Evolutionary conservation across 2,797 vertebrate genomes (phyloP).

Genomic region (Aselliscus stoliczkanus): DNA sequence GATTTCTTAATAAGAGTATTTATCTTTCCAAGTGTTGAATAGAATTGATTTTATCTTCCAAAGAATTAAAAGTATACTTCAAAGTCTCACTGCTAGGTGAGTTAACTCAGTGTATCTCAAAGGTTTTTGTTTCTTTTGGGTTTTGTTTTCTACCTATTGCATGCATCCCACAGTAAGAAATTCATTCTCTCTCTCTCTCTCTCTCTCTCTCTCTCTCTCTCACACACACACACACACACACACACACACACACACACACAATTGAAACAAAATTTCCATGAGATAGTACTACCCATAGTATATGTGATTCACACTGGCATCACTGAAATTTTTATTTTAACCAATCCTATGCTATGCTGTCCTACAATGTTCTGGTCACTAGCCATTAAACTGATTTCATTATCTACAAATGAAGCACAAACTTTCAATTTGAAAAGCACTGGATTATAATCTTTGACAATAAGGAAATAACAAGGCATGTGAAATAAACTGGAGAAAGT

Average conservation of each 20-base stretch:
- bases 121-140: not conserved
- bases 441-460: not conserved
- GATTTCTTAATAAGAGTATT: not conserved
- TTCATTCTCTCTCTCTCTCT: too few species aligned
- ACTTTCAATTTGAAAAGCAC: not conserved
- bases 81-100: not conserved
- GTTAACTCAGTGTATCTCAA: not conserved
- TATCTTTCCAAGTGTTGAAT: not conserved
- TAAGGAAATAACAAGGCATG: not conserved
- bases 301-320: not conserved
- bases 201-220: too few species aligned
- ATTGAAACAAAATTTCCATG: not conserved
- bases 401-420: not conserved
- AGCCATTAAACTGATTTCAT: not conserved
- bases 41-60: not conserved
- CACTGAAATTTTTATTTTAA: not conserved
- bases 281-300: not conserved
- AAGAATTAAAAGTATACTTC: not conserved
- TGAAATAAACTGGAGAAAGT: not conserved
- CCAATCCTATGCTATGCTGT: not conserved
- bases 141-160: not conserved
- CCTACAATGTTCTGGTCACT: not conserved
- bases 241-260: not conserved
- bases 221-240: too few species aligned
- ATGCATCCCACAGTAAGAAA: not conserved